Base-by-base conservation (phyloP, 2,113 vertebrate species). In the Salminus brasiliensis region DNA sequence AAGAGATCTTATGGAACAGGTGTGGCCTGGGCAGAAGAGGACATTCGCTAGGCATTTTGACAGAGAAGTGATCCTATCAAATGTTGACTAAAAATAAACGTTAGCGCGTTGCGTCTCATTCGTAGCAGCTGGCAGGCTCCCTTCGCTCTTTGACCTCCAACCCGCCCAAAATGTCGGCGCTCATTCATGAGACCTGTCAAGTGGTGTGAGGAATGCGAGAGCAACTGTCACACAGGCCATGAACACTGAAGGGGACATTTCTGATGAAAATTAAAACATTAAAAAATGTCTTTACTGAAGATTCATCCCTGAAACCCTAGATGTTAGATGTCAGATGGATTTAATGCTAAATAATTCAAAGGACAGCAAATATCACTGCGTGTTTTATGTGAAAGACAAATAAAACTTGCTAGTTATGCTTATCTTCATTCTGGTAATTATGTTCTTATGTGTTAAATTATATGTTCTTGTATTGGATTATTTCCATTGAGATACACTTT, bases 41-140 rank as follows among this genome's bases (percentile, higher is more conserved):
- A 39, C 10, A 52, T 85, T 84, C 60, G 5, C 53, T 63, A 57
- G 81, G 81, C 82, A 71, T 72, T 72, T 85, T 84, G 80, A 89
- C 78, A 84, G 90, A 88, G 94, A 96, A 90, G 29, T 52, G 92
- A 92, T 90, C 87, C 85, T 67, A 87, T 88, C 88, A 89, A 85
- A 92, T 88, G 80, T 52, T 77, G n/a, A 77, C 94, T 95, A 95
- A 94, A 95, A 96, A 95, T 95, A 96, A 87, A 86, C 30, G 62
- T 69, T 53, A 81, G 81, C 87, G 70, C 73, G 71, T 45, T 60
- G 79, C 86, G 81, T 82, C 82, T 85, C 81, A 80, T 85, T 71
- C 83, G 43, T 71, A 59, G 80, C 88, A 84, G 85, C 85, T 91
- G 88, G 85, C 72, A 43, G 73, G 71, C 70, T 75, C 4, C 57